Percentiles rank a stretch among this genome's conserved stretches.
These are phyloP conservation scores for Gryllus longicercus DNA, from an alignment of 2,888 invertebrate species.

Conservation along the genomic window DNA sequence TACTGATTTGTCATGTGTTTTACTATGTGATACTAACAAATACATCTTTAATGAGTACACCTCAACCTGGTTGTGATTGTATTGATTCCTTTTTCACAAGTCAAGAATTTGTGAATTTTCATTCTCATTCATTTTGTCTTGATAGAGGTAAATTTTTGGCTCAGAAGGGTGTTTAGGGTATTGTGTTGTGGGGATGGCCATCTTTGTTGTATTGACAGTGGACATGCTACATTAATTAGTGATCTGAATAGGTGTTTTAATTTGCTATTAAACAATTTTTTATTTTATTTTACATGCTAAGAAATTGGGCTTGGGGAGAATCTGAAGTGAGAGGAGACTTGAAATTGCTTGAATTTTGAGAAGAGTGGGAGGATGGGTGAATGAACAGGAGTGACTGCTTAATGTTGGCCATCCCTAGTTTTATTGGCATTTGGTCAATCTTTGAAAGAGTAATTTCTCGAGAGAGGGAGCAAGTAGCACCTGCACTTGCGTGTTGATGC, in stretches of 20 bases:
- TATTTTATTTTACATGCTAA: too few relatives aligned
- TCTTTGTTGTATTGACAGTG: neutral
- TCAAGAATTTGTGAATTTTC: neutral
- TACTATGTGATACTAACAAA: constrained; percentile 4
- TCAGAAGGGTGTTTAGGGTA: too few relatives aligned
- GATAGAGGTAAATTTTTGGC: too few relatives aligned
- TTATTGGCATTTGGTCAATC: neutral
- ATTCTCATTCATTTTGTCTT: neutral
- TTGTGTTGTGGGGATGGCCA: neutral
- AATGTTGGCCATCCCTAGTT: constrained; percentile 8
- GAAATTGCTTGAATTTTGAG: neutral
- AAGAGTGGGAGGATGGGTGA: neutral
- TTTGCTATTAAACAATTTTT: too few relatives aligned
- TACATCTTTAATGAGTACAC: neutral
- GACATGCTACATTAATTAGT: too few relatives aligned
- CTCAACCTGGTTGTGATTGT: neutral
- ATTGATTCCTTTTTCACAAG: neutral
- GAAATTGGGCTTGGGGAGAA: too few relatives aligned
- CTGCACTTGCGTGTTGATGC: neutral
- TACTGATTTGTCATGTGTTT: neutral
- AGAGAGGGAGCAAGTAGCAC: neutral
- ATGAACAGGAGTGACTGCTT: too few relatives aligned
- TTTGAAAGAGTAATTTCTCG: constrained; percentile 36
- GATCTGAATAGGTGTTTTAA: too few relatives aligned
- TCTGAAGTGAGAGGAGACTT: neutral